Percentiles rank a stretch among this genome's conserved stretches.
phyloP scores from a whole-genome alignment of 2,113 vertebrate species.

The Serinus canaria region DNA sequence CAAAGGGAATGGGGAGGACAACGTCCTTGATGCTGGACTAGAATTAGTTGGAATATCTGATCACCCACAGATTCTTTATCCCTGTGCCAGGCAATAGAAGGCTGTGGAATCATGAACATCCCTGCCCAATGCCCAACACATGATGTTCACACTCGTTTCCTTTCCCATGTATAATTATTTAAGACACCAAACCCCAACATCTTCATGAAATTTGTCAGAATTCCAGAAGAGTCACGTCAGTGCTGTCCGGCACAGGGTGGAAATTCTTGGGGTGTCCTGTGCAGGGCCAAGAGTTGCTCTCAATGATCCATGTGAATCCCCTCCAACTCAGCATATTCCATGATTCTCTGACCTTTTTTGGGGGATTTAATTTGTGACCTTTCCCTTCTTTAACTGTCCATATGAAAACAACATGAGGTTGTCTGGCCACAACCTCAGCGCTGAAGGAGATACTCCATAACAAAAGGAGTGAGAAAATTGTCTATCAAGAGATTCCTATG shows the following conservation, averaged over 20 bases:
- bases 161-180: neutral
- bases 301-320: fast-evolving
- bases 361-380: neutral
- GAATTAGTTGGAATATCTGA: neutral
- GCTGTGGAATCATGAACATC: neutral
- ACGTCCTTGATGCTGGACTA: fast-evolving
- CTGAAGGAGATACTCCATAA: neutral
- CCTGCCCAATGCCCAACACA: neutral
- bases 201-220: neutral
- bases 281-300: neutral
- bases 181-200: neutral
- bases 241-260: no score
- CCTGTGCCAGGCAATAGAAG: neutral
- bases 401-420: neutral
- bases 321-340: neutral
- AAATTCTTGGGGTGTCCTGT: neutral
- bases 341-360: fast-evolving
- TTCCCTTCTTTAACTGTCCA: neutral
- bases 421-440: neutral
- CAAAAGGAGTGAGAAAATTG: neutral
- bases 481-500: neutral
- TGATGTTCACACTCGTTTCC: fast-evolving
- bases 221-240: fast-evolving
- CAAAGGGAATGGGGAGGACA: neutral
- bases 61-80: neutral